phyloP scores from a whole-genome alignment of 2,113 vertebrate species.

The Haplochromis burtoni region DNA sequence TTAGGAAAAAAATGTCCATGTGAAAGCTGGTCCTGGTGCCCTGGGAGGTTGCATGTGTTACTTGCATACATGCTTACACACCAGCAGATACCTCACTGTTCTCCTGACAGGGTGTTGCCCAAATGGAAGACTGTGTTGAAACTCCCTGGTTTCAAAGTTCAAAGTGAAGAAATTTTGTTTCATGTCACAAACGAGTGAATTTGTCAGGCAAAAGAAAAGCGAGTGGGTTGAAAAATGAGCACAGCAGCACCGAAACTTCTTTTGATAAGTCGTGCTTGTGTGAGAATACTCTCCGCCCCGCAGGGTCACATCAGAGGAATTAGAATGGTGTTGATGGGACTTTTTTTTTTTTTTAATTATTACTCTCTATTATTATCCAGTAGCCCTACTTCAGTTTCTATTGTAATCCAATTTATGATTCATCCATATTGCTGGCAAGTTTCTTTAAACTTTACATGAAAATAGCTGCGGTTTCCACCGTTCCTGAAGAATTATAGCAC shows the following conservation, averaged over 20 bases:
- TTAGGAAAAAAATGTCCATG: neutral
- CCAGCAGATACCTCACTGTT: neutral
- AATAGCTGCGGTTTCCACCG: neutral
- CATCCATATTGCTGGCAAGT: neutral
- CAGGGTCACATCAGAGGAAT: slow-evolving; percentile 19
- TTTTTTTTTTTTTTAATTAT: fast-evolving
- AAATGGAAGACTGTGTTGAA: slow-evolving; percentile 7
- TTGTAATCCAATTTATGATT: neutral
- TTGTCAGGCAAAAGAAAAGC: neutral
- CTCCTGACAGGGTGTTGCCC: neutral
- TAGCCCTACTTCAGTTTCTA: neutral
- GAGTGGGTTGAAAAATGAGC: slow-evolving; percentile 22
- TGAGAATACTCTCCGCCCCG: neutral
- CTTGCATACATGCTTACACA: neutral
- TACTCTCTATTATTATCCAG: neutral
- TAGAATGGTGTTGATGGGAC: neutral
- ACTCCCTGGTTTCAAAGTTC: slow-evolving; percentile 6
- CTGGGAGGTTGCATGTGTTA: neutral
- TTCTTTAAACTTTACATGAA: neutral
- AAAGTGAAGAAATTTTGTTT: slow-evolving; percentile 24
- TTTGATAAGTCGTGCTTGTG: slow-evolving; percentile 25
- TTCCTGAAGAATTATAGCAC: neutral
- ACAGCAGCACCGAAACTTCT: neutral
- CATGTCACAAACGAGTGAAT: slow-evolving; percentile 15
- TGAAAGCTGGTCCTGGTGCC: neutral